Evolutionary conservation across 1,140 invertebrate species (phyloP).

Genomic region (Propsilocerus akamusi): DNA sequence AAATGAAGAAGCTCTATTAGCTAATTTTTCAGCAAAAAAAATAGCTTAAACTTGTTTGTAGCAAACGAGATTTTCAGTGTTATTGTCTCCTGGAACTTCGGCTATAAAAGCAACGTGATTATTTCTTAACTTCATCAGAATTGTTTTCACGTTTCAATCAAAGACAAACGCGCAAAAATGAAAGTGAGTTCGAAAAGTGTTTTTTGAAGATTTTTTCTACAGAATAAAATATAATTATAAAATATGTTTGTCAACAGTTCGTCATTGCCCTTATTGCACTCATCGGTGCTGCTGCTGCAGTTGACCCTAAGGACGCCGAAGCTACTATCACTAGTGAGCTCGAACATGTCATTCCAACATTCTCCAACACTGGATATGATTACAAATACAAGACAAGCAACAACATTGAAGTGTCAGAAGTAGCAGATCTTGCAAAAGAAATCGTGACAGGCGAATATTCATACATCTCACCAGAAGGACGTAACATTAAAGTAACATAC

Average conservation of each 20-base stretch:
- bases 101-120: too few species aligned
- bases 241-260: background rate
- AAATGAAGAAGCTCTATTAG: too few species aligned
- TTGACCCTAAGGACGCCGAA: conserved; percentile 1
- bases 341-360: background rate
- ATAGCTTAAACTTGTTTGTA: too few species aligned
- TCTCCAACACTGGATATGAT: background rate
- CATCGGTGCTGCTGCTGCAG: background rate
- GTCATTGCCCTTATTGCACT: background rate
- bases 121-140: too few species aligned
- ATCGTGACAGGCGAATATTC: background rate
- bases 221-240: background rate
- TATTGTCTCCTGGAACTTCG: too few species aligned
- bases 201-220: background rate
- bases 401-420: background rate
- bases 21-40: too few species aligned
- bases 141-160: too few species aligned
- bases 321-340: background rate
- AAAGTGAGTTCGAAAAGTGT: too few species aligned
- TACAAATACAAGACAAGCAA: conserved; percentile 1
- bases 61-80: too few species aligned
- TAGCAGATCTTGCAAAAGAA: background rate
- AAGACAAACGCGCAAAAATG: too few species aligned
- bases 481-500: background rate
- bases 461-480: background rate